Evolutionary conservation across 2,888 invertebrate genomes (phyloP), one percentile per base, ranked within the genome.

Genomic region (Escarpia spicata): DNA sequence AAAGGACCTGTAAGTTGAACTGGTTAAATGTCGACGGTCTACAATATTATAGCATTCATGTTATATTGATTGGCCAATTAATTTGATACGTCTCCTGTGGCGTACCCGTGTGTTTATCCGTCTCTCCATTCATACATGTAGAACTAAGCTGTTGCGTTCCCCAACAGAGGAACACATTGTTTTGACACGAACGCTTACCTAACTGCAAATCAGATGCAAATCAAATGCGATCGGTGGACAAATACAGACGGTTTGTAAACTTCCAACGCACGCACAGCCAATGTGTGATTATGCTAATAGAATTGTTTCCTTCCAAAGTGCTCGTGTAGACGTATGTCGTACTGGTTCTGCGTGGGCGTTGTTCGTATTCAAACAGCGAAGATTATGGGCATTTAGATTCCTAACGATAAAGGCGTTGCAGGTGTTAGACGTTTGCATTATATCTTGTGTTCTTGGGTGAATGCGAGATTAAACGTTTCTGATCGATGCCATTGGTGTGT

Each of bases 221-320:
- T 75, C 75, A 75, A 6, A n/a, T 26, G 75, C 75, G 19, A 26
- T 26, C 19, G n/a, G 75, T n/a, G 19, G 19, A n/a, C 26, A 75
- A 75, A 75, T 75, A 75, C 75, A 75, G 75, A 75, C 75, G n/a
- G n/a, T 75, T 75, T 75, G 75, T 75, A 52, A 52, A 52, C 52
- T 52, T 2, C 52, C 19, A 75, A 26, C 19, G 75, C 52, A 52
- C 12, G 52, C 52, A 52, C 52, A 52, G 12, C 52, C 52, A 52
- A 75, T 75, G 26, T 75, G 75, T 75, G 75, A 26, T 75, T 75
- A 75, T 75, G 75, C 75, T 75, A 75, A 75, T 75, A 0, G 19
- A 15, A 26, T 26, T 6, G 75, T 75, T 75, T 75, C n/a, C 26
- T 75, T 15, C 26, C 19, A 26, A 75, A 15, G 26, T 75, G 75